Evolutionary conservation across 2,113 vertebrate species (phyloP), one percentile per base, ranked within the genome.

Genomic region (Triplophysa siluroides): DNA sequence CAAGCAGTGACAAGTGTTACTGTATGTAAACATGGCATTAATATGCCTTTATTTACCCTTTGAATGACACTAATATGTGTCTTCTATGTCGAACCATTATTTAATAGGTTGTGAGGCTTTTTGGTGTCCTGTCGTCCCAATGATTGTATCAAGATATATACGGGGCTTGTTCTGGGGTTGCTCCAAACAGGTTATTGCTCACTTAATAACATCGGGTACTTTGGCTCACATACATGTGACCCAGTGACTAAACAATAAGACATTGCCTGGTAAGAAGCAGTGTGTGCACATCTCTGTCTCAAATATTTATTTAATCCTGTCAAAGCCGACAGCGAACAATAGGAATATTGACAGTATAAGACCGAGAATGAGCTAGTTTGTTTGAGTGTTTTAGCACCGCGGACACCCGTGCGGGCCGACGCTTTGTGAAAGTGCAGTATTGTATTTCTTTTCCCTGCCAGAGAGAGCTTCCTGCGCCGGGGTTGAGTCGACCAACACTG

Each of bases 371-470:
- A 85, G 87, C 71, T 33, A 18, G 78, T 85, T 83, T 89, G 88
- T 91, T 92, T 87, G 79, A 91, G 85, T 88, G 78, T 89, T 91
- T 90, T 88, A 89, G 81, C 86, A 74, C 74, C 5, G 56, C 24
- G 18, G 79, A 76, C 84, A 91, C 90, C 86, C 83, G 78, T 87
- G 87, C 79, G 73, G 86, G 84, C 83, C 85, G 87, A 87, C 79
- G 85, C 89, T 91, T 87, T 87, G 86, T 87, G 74, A 91, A 89
- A 90, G 86, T 85, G 87, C 87, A 87, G 93, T 92, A 94, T 95
- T 95, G 94, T 95, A 93, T 95, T 94, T 95, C 94, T 96, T 96
- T 95, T 93, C 94, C 94, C 92, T 92, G 93, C 93, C 93, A 94
- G 92, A 95, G 91, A 89, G 85, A 86, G 88, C 91, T 96, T 96